A percentile compares a stretch with the other conserved stretches of the same genome.
phyloP scores from a whole-genome alignment of 2,888 invertebrate species.

The Cyclophora punctaria region DNA sequence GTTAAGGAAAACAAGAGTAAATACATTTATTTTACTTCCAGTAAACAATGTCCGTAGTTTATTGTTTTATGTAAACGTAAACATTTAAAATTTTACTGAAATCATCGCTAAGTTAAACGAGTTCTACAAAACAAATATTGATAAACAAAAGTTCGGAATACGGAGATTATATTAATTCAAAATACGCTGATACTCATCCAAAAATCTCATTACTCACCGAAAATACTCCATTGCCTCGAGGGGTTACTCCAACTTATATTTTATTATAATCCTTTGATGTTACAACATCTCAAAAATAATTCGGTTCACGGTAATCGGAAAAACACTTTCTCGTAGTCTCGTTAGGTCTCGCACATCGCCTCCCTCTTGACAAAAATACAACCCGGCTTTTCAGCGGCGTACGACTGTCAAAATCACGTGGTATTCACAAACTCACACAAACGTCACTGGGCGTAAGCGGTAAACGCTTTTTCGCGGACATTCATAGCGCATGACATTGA shows the following conservation, averaged over 20 bases:
- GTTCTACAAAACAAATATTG: slow-evolving; percentile 28
- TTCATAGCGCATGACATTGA: slow-evolving; percentile 62
- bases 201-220: slow-evolving; percentile 53
- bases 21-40: too few species aligned
- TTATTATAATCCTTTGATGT: slow-evolving; percentile 38
- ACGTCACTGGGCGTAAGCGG: slow-evolving; percentile 41
- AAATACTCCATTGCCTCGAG: slow-evolving; percentile 50
- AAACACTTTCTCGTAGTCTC: slow-evolving; percentile 45
- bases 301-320: slow-evolving; percentile 36
- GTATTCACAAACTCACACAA: slow-evolving; percentile 43
- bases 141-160: slow-evolving; percentile 17
- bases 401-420: slow-evolving; percentile 70
- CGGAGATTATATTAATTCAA: slow-evolving; percentile 32
- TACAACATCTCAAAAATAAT: slow-evolving; percentile 40
- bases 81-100: too few species aligned
- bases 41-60: too few species aligned
- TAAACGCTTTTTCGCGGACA: slow-evolving; percentile 56
- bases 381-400: slow-evolving; percentile 43
- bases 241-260: slow-evolving; percentile 35
- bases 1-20: too few species aligned
- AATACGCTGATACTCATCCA: slow-evolving; percentile 32
- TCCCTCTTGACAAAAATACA: slow-evolving; percentile 36
- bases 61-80: too few species aligned
- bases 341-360: slow-evolving; percentile 31
- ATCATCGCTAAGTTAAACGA: slow-evolving; percentile 8